Percentiles rank a stretch among this genome's conserved stretches.
phyloP scores from a whole-genome alignment of 2,888 invertebrate genomes.

The Reticulitermes lucifugus region DNA sequence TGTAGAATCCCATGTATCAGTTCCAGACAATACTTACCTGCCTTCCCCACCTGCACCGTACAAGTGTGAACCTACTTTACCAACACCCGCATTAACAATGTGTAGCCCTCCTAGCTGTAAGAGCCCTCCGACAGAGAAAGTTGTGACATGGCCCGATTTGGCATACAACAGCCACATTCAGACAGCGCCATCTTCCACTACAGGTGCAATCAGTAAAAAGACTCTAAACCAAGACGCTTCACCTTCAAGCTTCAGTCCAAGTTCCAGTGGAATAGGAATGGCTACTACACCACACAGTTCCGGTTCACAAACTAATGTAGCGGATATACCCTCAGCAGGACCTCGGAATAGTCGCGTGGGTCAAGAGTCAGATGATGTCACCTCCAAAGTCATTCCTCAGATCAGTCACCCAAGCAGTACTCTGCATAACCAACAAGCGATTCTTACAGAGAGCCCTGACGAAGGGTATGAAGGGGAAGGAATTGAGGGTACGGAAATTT shows the following conservation, averaged over 20 bases:
- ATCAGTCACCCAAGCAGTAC: background rate
- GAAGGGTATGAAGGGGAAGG: conserved; percentile 88
- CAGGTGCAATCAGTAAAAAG: conserved; percentile 53
- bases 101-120: conserved; percentile 51
- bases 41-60: conserved; percentile 80
- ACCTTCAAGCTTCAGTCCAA: conserved; percentile 37
- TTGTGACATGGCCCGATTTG: conserved; percentile 57
- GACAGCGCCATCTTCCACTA: conserved; percentile 50
- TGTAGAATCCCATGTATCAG: conserved; percentile 47
- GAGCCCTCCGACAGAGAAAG: conserved; percentile 62
- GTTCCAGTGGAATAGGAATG: conserved; percentile 32
- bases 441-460: conserved; percentile 84
- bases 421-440: conserved; percentile 58
- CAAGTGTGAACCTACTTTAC: conserved; percentile 69
- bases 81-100: conserved; percentile 50
- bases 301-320: conserved; percentile 8
- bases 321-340: background rate
- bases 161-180: conserved; percentile 46
- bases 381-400: background rate
- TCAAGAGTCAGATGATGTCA: conserved; percentile 7
- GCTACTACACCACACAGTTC: conserved; percentile 18
- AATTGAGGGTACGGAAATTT: conserved; percentile 75
- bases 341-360: background rate
- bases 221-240: conserved; percentile 28
- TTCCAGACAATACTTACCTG: conserved; percentile 69